phyloP scores from a whole-genome alignment of 2,888 invertebrate genomes.

The Netelia melanura region DNA sequence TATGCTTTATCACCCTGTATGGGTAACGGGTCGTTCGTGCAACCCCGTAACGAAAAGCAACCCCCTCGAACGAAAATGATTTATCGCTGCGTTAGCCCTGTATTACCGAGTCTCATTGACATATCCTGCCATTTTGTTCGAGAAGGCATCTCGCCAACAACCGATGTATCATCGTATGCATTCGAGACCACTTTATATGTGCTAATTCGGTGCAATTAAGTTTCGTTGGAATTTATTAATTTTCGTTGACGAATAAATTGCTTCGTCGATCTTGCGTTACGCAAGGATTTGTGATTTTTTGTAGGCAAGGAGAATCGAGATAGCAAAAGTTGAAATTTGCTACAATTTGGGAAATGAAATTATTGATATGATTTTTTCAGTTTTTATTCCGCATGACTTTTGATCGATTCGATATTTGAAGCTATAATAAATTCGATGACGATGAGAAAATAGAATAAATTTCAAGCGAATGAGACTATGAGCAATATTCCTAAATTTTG shows the following conservation, averaged over 20 bases:
- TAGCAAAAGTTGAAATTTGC: too few relatives aligned
- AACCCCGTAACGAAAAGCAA: slow-evolving; percentile 77
- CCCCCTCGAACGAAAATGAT: slow-evolving; percentile 70
- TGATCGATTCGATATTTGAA: too few relatives aligned
- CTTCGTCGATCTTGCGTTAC: too few relatives aligned
- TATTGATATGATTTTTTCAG: too few relatives aligned
- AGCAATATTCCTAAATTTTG: too few relatives aligned
- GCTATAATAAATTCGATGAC: too few relatives aligned
- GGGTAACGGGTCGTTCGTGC: slow-evolving; percentile 23
- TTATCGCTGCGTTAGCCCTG: slow-evolving; percentile 54
- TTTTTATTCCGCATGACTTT: too few relatives aligned
- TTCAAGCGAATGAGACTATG: too few relatives aligned
- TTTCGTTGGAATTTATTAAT: not conserved
- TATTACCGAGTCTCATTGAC: slow-evolving; percentile 40
- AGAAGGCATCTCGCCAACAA: not conserved
- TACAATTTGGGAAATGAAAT: too few relatives aligned
- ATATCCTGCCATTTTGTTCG: slow-evolving; percentile 58
- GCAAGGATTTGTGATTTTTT: too few relatives aligned
- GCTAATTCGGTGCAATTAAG: slow-evolving; percentile 36
- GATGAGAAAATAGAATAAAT: too few relatives aligned
- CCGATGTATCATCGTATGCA: slow-evolving; percentile 16
- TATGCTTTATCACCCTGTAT: slow-evolving; percentile 55
- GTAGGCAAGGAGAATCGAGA: too few relatives aligned
- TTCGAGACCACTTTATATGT: slow-evolving; percentile 6
- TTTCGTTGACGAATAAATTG: not conserved